Percentiles rank a stretch among this genome's conserved stretches.
Evolutionary conservation across 1,140 invertebrate genomes (phyloP).

Genomic region (Charaxes varanes): DNA sequence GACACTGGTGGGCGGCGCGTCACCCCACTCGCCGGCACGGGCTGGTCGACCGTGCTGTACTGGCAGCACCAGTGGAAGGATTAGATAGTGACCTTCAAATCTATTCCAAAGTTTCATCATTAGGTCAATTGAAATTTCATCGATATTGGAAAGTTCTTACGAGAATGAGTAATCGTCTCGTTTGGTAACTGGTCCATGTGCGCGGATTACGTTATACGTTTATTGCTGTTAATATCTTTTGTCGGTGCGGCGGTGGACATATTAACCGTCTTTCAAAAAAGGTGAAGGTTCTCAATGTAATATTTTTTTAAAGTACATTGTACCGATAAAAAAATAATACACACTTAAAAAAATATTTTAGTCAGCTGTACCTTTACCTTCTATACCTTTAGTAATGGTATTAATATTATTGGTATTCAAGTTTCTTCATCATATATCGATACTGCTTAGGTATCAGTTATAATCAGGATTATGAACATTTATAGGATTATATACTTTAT

Average conservation of each 20-base stretch:
- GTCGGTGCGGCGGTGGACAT: slow-evolving; percentile 15
- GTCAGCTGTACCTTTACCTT: too few relatives aligned
- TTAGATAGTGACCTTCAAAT: slow-evolving; percentile 53
- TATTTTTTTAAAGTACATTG: too few relatives aligned
- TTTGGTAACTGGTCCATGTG: slow-evolving; percentile 17
- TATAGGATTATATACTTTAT: too few relatives aligned
- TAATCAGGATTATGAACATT: too few relatives aligned
- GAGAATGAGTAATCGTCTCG: slow-evolving; percentile 1
- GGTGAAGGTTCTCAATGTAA: slow-evolving; percentile 6
- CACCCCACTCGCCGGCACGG: slow-evolving; percentile 38
- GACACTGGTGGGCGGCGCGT: slow-evolving; percentile 30
- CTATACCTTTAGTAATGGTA: too few relatives aligned
- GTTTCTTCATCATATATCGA: too few relatives aligned
- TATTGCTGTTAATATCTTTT: slow-evolving; percentile 22
- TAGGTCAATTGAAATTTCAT: slow-evolving; percentile 13
- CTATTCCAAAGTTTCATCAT: slow-evolving; percentile 24
- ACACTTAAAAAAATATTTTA: too few relatives aligned
- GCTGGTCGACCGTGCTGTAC: too few relatives aligned
- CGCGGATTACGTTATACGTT: slow-evolving; percentile 16
- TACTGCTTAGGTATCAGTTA: too few relatives aligned
- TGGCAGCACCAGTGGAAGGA: slow-evolving; percentile 33
- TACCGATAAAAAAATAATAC: too few relatives aligned
- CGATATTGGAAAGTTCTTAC: slow-evolving; percentile 19
- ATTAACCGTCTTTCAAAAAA: slow-evolving; percentile 13
- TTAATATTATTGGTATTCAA: too few relatives aligned